phyloP scores from a whole-genome alignment of 2,888 invertebrate genomes.

The Dolichopus griseipennis region DNA sequence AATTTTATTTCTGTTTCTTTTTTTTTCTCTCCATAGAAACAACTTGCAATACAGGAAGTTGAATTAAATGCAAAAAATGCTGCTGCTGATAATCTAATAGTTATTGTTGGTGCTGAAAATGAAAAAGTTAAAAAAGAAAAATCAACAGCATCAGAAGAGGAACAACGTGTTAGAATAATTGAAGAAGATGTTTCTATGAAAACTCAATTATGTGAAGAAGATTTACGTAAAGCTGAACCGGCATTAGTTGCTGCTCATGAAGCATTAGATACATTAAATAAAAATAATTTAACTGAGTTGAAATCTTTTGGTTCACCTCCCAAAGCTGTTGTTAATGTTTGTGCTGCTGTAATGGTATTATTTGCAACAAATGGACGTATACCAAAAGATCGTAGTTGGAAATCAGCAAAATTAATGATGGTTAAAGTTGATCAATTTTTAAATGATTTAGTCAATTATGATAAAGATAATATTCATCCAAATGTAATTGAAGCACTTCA shows the following conservation, averaged over 20 bases:
- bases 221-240: slow-evolving; percentile 86
- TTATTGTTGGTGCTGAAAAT: slow-evolving; percentile 82
- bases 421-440: slow-evolving; percentile 82
- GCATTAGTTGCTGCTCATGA: slow-evolving; percentile 77
- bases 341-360: slow-evolving; percentile 79
- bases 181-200: slow-evolving; percentile 83
- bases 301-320: slow-evolving; percentile 94
- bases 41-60: slow-evolving; percentile 63
- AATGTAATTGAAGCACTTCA: slow-evolving; percentile 70
- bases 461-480: slow-evolving; percentile 88
- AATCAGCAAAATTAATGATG: slow-evolving; percentile 86
- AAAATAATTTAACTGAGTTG: slow-evolving; percentile 87
- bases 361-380: slow-evolving; percentile 75
- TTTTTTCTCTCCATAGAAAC: slow-evolving; percentile 28
- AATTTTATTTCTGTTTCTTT: not conserved
- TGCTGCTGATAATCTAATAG: slow-evolving; percentile 81
- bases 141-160: slow-evolving; percentile 72
- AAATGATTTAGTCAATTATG: slow-evolving; percentile 72
- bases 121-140: slow-evolving; percentile 86
- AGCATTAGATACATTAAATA: slow-evolving; percentile 79
- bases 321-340: slow-evolving; percentile 77
- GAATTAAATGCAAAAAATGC: slow-evolving; percentile 81
- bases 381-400: slow-evolving; percentile 89
- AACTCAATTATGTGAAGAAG: slow-evolving; percentile 79
- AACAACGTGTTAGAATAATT: slow-evolving; percentile 80